phyloP scores from a whole-genome alignment of 2,113 vertebrate species.

The Pachyramphus minor region DNA sequence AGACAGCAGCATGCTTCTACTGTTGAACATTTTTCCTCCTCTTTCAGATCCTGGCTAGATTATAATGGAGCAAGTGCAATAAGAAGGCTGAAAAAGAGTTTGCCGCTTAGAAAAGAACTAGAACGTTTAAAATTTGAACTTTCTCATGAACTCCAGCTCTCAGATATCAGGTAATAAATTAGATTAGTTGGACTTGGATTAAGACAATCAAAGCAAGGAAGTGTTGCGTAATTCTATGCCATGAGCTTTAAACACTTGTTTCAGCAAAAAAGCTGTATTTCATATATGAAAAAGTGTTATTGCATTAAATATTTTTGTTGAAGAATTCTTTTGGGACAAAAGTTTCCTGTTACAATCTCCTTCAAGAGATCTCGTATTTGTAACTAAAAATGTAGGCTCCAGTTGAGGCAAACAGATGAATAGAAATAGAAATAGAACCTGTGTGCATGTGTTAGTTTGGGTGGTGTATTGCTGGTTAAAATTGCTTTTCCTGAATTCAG shows the following conservation, averaged over 20 bases:
- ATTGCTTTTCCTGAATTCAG: background rate
- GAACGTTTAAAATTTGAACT: slow-evolving; percentile 85
- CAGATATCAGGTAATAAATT: slow-evolving; percentile 85
- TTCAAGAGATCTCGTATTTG: background rate
- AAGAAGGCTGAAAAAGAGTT: slow-evolving; percentile 82
- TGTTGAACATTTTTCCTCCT: background rate
- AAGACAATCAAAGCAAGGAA: background rate
- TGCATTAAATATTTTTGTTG: background rate
- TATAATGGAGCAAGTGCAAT: slow-evolving; percentile 79
- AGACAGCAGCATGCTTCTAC: background rate
- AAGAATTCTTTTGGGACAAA: background rate
- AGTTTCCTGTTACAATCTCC: background rate
- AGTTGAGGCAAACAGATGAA: background rate
- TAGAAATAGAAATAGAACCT: background rate
- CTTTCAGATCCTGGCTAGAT: slow-evolving; percentile 86
- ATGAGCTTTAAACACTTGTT: background rate
- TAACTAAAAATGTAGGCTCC: background rate
- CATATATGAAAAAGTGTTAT: background rate
- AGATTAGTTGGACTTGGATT: background rate
- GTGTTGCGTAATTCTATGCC: background rate
- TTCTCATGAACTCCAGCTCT: slow-evolving; percentile 78
- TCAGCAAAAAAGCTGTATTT: background rate
- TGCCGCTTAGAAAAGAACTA: slow-evolving; percentile 86
- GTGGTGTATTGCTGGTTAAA: background rate
- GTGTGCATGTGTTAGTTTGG: rapidly evolving